Evolutionary conservation across 2,797 vertebrate species (phyloP).

Genomic region (Malurus splendens): DNA sequence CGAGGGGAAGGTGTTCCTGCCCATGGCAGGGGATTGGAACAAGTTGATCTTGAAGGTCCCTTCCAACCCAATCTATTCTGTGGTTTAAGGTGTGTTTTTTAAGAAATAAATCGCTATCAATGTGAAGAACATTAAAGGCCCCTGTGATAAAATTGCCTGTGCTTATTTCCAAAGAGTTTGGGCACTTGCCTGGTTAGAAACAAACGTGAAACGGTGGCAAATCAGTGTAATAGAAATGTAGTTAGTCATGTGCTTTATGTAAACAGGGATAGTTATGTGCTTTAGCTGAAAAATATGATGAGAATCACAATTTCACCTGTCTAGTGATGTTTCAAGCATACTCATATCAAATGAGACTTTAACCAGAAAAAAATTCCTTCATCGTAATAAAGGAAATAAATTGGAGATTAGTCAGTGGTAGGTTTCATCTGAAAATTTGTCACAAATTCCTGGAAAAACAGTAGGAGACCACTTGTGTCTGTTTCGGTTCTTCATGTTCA

Average conservation of each 20-base stretch:
- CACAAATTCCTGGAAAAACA: neutral
- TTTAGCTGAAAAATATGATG: neutral
- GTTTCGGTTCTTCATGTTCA: neutral
- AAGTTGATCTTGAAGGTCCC: neutral
- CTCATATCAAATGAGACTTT: neutral
- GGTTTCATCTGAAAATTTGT: neutral
- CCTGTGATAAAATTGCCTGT: neutral
- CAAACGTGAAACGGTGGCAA: fast-evolving
- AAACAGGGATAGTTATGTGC: neutral
- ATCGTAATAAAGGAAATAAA: neutral
- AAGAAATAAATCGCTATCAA: neutral
- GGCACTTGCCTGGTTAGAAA: neutral
- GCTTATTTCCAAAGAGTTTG: neutral
- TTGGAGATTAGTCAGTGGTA: fast-evolving
- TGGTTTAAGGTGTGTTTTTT: neutral
- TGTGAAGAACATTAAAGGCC: neutral
- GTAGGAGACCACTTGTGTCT: neutral
- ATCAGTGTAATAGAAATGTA: neutral
- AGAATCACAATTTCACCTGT: neutral
- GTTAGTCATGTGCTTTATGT: neutral
- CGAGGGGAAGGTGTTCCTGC: neutral
- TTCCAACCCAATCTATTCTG: neutral
- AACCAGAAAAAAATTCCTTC: neutral
- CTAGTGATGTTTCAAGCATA: neutral
- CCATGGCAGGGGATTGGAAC: neutral